These are phyloP conservation scores for Morone chrysops DNA, from an alignment of 2,113 vertebrate species.

Conservation along the genomic window DNA sequence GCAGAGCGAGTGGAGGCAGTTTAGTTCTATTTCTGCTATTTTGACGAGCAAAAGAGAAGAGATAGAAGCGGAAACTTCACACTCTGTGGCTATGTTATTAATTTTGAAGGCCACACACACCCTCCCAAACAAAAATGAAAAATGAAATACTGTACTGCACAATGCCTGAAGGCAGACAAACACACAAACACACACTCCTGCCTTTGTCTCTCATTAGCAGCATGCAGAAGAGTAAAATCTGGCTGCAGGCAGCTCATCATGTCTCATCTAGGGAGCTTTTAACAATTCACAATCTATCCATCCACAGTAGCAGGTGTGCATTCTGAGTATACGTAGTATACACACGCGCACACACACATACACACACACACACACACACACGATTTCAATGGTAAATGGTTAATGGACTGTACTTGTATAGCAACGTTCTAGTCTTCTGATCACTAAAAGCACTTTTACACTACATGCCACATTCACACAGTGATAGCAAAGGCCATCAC, in stretches of 20 bases:
- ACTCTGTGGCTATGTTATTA: background rate
- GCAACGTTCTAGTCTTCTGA: no score
- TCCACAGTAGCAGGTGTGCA: background rate
- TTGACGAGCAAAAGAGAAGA: constrained; percentile 1
- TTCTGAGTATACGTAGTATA: no score
- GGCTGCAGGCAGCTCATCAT: constrained; percentile 41
- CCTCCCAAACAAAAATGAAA: background rate
- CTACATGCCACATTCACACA: no score
- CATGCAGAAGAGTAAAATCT: constrained; percentile 30
- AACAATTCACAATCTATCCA: constrained; percentile 38
- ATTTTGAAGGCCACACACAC: background rate
- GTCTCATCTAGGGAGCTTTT: constrained; percentile 45
- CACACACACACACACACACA: no score
- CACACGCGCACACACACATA: background rate
- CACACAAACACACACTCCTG: background rate
- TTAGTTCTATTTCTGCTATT: background rate
- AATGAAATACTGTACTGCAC: background rate
- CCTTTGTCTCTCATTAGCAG: constrained; percentile 45
- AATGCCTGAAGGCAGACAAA: constrained; percentile 20
- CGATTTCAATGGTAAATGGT: background rate
- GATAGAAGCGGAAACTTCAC: background rate
- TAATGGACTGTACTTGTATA: no score
- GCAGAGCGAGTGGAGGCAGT: background rate
- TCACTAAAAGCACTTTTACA: no score
- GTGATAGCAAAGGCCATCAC: no score